phyloP scores from a whole-genome alignment of 1,140 invertebrate species.

The Brevipalpus yothersi region DNA sequence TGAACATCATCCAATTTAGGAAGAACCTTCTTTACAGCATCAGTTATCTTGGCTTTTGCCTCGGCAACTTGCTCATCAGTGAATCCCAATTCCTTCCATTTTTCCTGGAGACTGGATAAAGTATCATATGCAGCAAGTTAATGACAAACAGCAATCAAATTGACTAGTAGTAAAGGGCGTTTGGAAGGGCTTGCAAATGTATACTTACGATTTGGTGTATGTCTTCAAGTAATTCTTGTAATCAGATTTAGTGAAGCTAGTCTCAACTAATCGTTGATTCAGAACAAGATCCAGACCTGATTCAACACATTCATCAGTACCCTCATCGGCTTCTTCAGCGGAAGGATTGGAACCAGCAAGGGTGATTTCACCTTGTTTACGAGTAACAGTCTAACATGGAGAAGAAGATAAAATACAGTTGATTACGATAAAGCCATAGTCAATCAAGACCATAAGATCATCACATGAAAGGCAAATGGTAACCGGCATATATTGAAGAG shows the following conservation, averaged over 20 bases:
- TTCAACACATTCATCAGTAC: conserved; percentile 41
- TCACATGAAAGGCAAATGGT: background rate
- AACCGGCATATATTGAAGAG: background rate
- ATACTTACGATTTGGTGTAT: conserved; percentile 75
- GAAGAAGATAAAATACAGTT: background rate
- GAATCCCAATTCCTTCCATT: conserved; percentile 44
- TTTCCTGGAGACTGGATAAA: conserved; percentile 38
- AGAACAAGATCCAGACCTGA: conserved; percentile 74
- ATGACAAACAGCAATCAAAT: conserved; percentile 9
- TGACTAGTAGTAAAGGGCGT: background rate
- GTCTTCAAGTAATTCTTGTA: conserved; percentile 80
- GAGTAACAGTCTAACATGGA: conserved; percentile 31
- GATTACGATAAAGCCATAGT: background rate
- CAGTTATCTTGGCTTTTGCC: conserved; percentile 66
- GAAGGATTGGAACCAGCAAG: conserved; percentile 75
- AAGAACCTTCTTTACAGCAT: conserved; percentile 80
- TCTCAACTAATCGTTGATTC: conserved; percentile 67
- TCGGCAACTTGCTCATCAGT: conserved; percentile 19
- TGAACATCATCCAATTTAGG: conserved; percentile 60
- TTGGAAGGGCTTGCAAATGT: background rate
- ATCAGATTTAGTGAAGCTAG: conserved; percentile 32
- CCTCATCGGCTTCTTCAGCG: conserved; percentile 57
- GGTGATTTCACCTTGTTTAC: conserved; percentile 47
- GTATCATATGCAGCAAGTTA: conserved; percentile 16
- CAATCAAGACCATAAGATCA: background rate